Evolutionary conservation across 2,888 invertebrate genomes (phyloP), one percentile per base, ranked within the genome.

Genomic region (Drosophila borealis): DNA sequence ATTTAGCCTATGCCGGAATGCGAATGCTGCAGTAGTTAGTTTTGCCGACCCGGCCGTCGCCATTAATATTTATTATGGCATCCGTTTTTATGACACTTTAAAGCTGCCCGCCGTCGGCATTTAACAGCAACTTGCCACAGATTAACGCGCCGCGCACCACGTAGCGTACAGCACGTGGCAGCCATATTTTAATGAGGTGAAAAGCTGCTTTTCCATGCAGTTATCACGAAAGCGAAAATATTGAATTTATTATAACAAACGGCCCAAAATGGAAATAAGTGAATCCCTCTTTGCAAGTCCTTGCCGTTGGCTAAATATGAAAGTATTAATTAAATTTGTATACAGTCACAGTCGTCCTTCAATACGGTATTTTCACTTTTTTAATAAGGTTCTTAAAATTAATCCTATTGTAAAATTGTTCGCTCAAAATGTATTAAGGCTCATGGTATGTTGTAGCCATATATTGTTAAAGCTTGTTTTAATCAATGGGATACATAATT

Each of bases 51-150:
- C 36, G 19, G 25, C 13, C 37, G 17, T 36, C 48, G 65, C 63
- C 81, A 83, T 89, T 83, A 88, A 88, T 83, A 88, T 84, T 82
- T 88, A 85, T 88, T 80, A 82, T 78, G 66, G 64, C 63, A 44
- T 65, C 65, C 54, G 64, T 49, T 72, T 82, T 86, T 68, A 81
- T 66, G 76, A 74, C 77, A 70, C 71, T 87, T 82, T 84, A 87
- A 87, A 81, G 77, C 74, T 68, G 63, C 25, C 57, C 48, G 51
- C 63, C 63, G 54, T 51, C 44, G 70, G 64, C 75, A 65, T 81
- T 81, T 74, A 84, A 79, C 45, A 53, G 65, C 66, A 72, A 67
- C 73, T 73, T 68, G 63, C 80, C 68, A 64, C 59, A 66, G 70
- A 82, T 78, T 71, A 77, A 66, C 61, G 45, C 44, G 19, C 44